Evolutionary conservation across 2,888 invertebrate genomes (phyloP).

Genomic region (Leucania comma): DNA sequence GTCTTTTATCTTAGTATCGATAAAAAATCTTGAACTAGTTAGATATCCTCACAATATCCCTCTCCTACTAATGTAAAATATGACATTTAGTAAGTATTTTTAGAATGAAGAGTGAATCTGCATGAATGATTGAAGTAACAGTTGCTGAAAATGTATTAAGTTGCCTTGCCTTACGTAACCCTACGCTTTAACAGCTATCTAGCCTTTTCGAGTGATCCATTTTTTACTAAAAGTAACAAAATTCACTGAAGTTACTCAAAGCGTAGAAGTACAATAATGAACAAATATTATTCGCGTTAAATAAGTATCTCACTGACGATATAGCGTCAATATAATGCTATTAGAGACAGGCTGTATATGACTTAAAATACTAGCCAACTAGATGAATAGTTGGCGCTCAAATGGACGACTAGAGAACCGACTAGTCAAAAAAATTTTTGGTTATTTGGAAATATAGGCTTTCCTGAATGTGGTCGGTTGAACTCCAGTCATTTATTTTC

Average conservation of each 20-base stretch:
- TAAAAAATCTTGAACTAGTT: slow-evolving; percentile 6
- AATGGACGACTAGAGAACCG: too few species aligned
- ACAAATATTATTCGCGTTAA: neutral
- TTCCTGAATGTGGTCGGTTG: too few species aligned
- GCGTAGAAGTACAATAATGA: slow-evolving; percentile 10
- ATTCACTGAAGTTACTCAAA: slow-evolving; percentile 7
- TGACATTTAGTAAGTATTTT: slow-evolving; percentile 8
- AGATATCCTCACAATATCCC: slow-evolving; percentile 7
- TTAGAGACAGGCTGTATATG: too few species aligned
- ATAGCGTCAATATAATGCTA: neutral
- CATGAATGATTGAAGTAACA: slow-evolving; percentile 48
- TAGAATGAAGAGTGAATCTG: slow-evolving; percentile 37
- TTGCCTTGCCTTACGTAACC: slow-evolving; percentile 36
- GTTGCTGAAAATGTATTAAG: slow-evolving; percentile 33
- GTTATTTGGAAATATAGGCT: too few species aligned
- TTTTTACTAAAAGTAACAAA: too few species aligned
- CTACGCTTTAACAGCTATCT: slow-evolving; percentile 17
- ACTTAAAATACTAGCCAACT: too few species aligned
- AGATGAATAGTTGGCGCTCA: too few species aligned
- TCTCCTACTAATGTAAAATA: slow-evolving; percentile 20
- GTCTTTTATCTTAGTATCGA: neutral
- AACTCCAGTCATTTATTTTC: too few species aligned
- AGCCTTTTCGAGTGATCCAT: too few species aligned
- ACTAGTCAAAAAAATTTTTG: too few species aligned
- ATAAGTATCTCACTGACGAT: slow-evolving; percentile 5